Conservation (phyloP, 2,888 invertebrate species). For the Beris morrisii region DNA sequence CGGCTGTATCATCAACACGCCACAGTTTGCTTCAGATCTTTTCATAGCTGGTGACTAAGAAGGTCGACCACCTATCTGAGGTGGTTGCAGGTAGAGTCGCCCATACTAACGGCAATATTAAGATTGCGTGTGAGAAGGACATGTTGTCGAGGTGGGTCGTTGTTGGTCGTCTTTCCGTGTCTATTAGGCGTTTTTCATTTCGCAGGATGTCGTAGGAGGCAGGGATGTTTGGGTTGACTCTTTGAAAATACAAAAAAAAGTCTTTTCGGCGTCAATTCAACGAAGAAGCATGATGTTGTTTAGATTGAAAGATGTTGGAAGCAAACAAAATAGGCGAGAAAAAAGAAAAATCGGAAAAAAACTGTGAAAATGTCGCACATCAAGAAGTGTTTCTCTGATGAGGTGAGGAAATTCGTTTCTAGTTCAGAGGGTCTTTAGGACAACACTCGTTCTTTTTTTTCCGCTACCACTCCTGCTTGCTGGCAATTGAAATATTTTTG, state of each 20-base stretch:
- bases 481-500: too few relatives aligned
- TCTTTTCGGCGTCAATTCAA: too few relatives aligned
- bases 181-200: slow-evolving; percentile 15
- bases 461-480: too few relatives aligned
- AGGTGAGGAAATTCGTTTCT: slow-evolving; percentile 8
- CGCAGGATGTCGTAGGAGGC: background rate
- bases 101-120: background rate
- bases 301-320: slow-evolving; percentile 5
- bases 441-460: background rate
- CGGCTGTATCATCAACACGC: background rate
- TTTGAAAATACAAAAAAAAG: too few relatives aligned
- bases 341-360: background rate
- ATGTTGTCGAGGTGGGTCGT: slow-evolving; percentile 22
- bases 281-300: background rate
- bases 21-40: background rate
- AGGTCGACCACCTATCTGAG: background rate
- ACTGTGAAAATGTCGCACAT: slow-evolving; percentile 17
- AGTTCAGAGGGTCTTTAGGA: slow-evolving; percentile 8
- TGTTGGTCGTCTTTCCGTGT: slow-evolving; percentile 11
- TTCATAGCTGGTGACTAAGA: slow-evolving; percentile 10
- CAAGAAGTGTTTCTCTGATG: slow-evolving; percentile 12
- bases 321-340: slow-evolving; percentile 10
- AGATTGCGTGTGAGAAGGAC: slow-evolving; percentile 21
- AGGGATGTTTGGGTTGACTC: background rate
- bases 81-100: background rate